phyloP scores from a whole-genome alignment of 2,888 invertebrate species.

The Anthrax anthrax region DNA sequence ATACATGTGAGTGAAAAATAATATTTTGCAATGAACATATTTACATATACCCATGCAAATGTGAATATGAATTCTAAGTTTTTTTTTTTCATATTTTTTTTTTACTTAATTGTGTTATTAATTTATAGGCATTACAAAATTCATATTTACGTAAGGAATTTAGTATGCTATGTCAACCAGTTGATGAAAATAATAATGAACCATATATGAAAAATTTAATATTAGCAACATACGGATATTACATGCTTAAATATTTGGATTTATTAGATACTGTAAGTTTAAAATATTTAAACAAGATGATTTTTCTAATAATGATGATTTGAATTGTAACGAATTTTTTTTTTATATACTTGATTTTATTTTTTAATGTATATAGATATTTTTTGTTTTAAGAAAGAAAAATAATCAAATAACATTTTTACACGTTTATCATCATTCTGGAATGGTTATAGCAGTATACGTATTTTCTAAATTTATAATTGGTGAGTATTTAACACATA shows the following conservation, averaged over 20 bases:
- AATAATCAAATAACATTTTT: slow-evolving; percentile 67
- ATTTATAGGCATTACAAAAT: background rate
- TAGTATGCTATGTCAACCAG: background rate
- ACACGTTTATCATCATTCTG: slow-evolving; percentile 80
- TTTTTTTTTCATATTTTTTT: background rate
- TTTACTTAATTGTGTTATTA: background rate
- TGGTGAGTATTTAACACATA: slow-evolving; percentile 43
- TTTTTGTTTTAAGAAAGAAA: slow-evolving; percentile 75
- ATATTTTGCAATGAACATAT: background rate
- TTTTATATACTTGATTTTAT: background rate
- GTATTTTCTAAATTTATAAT: slow-evolving; percentile 76
- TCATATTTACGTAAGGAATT: background rate
- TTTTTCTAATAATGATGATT: no score
- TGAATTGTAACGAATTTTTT: background rate
- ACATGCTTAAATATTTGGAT: slow-evolving; percentile 53
- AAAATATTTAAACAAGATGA: no score
- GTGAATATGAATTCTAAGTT: no score
- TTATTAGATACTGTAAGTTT: slow-evolving; percentile 48
- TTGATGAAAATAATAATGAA: background rate
- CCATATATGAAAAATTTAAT: background rate
- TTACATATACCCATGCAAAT: background rate
- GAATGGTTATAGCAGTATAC: slow-evolving; percentile 92
- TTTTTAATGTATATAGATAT: slow-evolving; percentile 30
- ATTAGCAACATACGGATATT: slow-evolving; percentile 41
- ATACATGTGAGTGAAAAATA: background rate